phyloP scores from a whole-genome alignment of 92 coral and sea anemone genomes.

The Bergia sp. region DNA sequence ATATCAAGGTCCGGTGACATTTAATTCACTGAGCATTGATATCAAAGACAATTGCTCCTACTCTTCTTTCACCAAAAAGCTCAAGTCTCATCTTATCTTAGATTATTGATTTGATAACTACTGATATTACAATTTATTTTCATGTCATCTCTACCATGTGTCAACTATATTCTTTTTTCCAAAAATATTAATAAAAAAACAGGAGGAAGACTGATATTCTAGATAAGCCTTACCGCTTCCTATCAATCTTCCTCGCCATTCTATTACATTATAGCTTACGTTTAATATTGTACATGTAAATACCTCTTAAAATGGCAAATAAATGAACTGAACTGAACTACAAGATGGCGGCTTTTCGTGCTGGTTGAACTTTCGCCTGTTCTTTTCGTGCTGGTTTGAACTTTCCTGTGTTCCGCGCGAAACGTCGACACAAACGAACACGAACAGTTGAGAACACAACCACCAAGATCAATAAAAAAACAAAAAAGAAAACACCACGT shows the following conservation, averaged over 20 bases:
- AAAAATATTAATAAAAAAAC: slow-evolving; percentile 37
- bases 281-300: slow-evolving; percentile 22
- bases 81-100: slow-evolving; percentile 33
- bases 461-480: neutral
- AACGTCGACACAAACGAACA: too few relatives aligned
- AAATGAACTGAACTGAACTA: slow-evolving; percentile 22
- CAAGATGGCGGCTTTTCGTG: too few relatives aligned
- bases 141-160: slow-evolving; percentile 44
- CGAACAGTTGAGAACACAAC: too few relatives aligned
- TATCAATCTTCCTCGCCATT: slow-evolving; percentile 41
- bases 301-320: slow-evolving; percentile 24
- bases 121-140: slow-evolving; percentile 41
- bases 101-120: slow-evolving; percentile 42
- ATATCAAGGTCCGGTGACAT: slow-evolving; percentile 37
- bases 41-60: slow-evolving; percentile 34
- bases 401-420: too few relatives aligned
- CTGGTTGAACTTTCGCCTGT: too few relatives aligned
- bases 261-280: slow-evolving; percentile 36
- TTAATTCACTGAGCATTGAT: slow-evolving; percentile 34
- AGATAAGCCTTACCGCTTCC: slow-evolving; percentile 42
- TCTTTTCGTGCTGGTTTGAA: too few relatives aligned
- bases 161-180: slow-evolving; percentile 40
- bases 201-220: slow-evolving; percentile 41
- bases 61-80: too few relatives aligned
- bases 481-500: neutral